phyloP scores from a whole-genome alignment of 2,113 vertebrate genomes.

The Gymnobelideus leadbeateri region DNA sequence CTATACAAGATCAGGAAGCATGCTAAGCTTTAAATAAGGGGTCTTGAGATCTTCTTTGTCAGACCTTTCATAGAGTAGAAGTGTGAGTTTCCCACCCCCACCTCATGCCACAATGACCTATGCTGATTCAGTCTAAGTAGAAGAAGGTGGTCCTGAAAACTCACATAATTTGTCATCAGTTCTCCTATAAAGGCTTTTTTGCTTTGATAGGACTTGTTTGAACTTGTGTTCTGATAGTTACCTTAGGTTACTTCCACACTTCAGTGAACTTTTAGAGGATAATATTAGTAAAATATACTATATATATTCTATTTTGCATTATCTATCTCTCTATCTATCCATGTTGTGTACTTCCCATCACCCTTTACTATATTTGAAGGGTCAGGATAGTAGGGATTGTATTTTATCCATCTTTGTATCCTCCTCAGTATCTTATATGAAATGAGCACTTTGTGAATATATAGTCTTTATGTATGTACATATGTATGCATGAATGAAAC shows the following conservation, averaged over 20 bases:
- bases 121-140: background rate
- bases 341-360: background rate
- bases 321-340: too few species aligned
- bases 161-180: background rate
- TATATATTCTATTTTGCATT: background rate
- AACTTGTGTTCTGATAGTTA: background rate
- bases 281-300: background rate
- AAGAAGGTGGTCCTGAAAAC: background rate
- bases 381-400: background rate
- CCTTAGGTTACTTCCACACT: background rate
- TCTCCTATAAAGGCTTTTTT: background rate
- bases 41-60: background rate
- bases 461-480: background rate
- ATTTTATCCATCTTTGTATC: background rate
- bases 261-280: background rate
- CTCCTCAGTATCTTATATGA: background rate
- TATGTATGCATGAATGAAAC: background rate
- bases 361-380: background rate
- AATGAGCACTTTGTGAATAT: background rate
- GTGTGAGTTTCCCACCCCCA: background rate
- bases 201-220: background rate
- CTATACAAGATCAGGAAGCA: background rate
- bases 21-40: background rate
- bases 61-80: background rate
- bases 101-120: background rate